Evolutionary conservation across 2,113 vertebrate genomes (phyloP).

Genomic region (Falcunculus frontatus): DNA sequence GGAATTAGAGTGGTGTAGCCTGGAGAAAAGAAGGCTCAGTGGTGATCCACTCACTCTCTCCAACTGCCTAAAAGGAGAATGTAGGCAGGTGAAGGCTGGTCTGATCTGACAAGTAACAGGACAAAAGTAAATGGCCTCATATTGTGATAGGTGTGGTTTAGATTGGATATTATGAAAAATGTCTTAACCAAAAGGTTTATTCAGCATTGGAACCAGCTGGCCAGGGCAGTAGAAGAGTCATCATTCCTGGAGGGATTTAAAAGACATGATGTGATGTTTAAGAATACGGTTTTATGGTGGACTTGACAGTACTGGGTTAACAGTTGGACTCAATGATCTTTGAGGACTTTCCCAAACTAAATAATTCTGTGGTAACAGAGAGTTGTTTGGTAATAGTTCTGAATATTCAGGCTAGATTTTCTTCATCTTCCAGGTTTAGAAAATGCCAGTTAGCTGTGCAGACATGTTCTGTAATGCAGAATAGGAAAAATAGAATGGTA

Average conservation of each 20-base stretch:
- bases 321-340: background rate
- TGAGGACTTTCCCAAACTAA: background rate
- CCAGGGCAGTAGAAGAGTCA: background rate
- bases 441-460: background rate
- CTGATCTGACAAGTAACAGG: background rate
- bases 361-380: background rate
- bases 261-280: background rate
- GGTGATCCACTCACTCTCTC: no score
- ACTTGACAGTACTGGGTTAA: background rate
- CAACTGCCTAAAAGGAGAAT: background rate
- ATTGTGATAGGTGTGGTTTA: background rate
- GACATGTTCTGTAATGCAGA: background rate
- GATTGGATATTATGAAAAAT: background rate
- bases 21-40: background rate
- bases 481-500: background rate
- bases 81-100: background rate
- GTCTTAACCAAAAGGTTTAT: background rate
- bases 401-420: background rate
- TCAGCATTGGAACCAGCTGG: background rate
- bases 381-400: background rate
- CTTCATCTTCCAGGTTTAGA: background rate
- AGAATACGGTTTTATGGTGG: background rate
- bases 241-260: background rate
- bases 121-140: background rate
- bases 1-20: background rate